A percentile compares a stretch with the other conserved stretches of the same genome.
Evolutionary conservation across 1,140 invertebrate genomes (phyloP).

Genomic region (Octopus sinensis): DNA sequence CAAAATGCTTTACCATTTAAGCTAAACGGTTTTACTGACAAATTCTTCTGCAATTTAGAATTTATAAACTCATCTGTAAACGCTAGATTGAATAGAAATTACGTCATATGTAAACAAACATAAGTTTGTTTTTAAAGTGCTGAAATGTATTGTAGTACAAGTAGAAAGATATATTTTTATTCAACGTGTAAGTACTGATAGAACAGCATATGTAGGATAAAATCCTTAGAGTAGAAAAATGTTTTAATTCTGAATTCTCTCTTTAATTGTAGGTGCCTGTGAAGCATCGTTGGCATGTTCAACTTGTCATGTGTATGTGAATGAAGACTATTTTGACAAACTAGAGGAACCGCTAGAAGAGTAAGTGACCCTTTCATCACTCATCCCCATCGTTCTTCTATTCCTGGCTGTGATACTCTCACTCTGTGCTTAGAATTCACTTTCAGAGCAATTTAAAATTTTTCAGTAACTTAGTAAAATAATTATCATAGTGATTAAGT

Average conservation of each 20-base stretch:
- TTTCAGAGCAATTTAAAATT: too few species aligned
- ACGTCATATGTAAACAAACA: not conserved
- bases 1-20: too few species aligned
- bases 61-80: not conserved
- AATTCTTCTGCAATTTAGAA: too few species aligned
- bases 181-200: not conserved
- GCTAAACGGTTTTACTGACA: too few species aligned
- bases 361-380: conserved; percentile 38
- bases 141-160: not conserved
- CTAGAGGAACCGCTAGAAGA: conserved; percentile 75
- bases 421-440: too few species aligned
- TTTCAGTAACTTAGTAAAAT: too few species aligned
- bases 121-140: not conserved
- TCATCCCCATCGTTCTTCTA: not conserved
- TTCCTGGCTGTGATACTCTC: too few species aligned
- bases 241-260: conserved; percentile 12
- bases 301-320: conserved; percentile 96
- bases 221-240: not conserved
- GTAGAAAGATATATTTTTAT: not conserved
- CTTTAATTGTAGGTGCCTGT: conserved; percentile 73
- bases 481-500: too few species aligned
- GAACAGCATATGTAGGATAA: not conserved
- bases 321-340: conserved; percentile 71
- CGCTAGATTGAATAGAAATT: not conserved
- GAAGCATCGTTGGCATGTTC: conserved; percentile 97